Evolutionary conservation across 1,140 invertebrate genomes (phyloP).

Genomic region (Aphaenogaster ashmeadi): DNA sequence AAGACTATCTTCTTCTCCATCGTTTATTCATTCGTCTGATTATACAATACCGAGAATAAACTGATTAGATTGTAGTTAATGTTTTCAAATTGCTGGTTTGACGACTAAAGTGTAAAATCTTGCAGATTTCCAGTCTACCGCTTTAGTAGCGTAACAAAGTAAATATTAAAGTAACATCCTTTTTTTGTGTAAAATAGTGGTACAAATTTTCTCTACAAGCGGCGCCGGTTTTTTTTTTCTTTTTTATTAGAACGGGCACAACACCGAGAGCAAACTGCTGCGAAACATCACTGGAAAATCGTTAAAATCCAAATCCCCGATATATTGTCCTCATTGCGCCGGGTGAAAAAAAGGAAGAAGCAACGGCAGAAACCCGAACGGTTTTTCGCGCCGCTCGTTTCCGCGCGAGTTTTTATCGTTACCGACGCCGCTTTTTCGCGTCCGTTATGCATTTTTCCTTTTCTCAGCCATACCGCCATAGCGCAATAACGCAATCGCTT

Average conservation of each 20-base stretch:
- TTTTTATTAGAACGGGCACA: neutral
- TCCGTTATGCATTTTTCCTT: neutral
- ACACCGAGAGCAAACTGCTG: constrained; percentile 22
- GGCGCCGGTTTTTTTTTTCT: neutral
- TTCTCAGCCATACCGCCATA: neutral
- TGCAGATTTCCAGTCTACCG: neutral
- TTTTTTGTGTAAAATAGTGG: neutral
- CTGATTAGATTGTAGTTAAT: neutral
- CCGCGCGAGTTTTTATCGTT: constrained; percentile 21
- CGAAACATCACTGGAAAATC: constrained; percentile 34
- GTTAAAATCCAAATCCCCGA: constrained; percentile 30
- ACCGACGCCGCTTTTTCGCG: neutral
- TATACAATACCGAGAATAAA: constrained; percentile 2
- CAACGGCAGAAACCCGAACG: neutral
- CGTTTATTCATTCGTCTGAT: constrained; percentile 7
- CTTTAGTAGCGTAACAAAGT: neutral
- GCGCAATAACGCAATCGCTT: constrained; percentile 10
- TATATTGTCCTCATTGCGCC: constrained; percentile 31
- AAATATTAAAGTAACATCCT: neutral
- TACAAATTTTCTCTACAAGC: neutral
- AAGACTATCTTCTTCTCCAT: neutral
- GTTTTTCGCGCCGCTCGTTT: constrained; percentile 35
- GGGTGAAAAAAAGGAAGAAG: constrained; percentile 9
- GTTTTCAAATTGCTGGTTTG: neutral
- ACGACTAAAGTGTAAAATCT: neutral